Base-by-base conservation (phyloP, 2,888 invertebrate genomes). In the Caenorhabditis panamensis region DNA sequence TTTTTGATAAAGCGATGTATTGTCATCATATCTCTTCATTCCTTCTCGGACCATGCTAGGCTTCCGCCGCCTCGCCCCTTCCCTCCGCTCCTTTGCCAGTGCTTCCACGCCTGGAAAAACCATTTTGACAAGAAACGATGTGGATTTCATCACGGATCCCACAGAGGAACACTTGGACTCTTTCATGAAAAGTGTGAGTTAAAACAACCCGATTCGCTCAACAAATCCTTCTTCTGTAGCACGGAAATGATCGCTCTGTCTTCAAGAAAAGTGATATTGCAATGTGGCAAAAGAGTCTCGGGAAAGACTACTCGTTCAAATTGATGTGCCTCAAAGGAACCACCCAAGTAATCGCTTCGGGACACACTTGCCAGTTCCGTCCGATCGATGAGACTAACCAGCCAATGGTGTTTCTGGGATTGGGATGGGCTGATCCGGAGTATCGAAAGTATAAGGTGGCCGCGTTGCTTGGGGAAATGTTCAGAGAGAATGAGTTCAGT, bases 191-290 rank as follows among this genome's bases (percentile, higher is more conserved):
- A 18, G 47, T n/a, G 47, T 47, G n/a, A 47, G 47, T 47, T 18
- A 9, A 4, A 31, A 31, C 5, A 31, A 31, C 9, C 31, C 9
- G 31, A 31, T 6, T 31, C 31, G 4, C 31, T 31, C 4, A 9
- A 31, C 31, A 31, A 20, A 20, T 4, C 18, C 18, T 4, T 18
- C 20, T 47, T 18, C 5, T 31, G 31, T 5, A 75, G 75, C 75
- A 75, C 53, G 75, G 75, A 59, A 24, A 41, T 0, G 41, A 16
- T 26, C 59, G 75, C 9, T 16, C 41, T 8, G 75, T 66, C 24
- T 75, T 75, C 66, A 75, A 75, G 24, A 28, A 6, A 18, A 51
- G 41, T 6, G 75, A 75, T n/a, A 51, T 66, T 53, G 28, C 31
- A 4, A 53, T 22, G 11, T 75, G 75, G 75, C 36, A 67, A 22